Percentiles rank a stretch among this genome's conserved stretches.
Evolutionary conservation across 2,797 vertebrate species (phyloP).

Genomic region (Microhierax caerulescens): DNA sequence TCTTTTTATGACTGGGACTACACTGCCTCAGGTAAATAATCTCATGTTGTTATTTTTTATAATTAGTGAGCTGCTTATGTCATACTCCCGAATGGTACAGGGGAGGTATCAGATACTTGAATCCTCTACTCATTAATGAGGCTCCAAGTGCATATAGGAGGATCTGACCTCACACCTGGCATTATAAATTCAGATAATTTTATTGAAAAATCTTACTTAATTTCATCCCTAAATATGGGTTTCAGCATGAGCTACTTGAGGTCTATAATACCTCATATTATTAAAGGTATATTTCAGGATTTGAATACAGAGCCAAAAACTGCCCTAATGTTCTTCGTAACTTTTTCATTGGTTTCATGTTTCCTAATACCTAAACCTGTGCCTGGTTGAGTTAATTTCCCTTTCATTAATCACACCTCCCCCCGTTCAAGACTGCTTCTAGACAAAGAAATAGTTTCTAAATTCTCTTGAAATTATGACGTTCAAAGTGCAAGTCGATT

Average conservation of each 20-base stretch:
- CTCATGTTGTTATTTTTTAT: neutral
- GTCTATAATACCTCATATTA: neutral
- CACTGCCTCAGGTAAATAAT: conserved; percentile 68
- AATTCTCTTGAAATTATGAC: neutral
- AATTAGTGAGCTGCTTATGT: neutral
- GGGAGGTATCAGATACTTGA: neutral
- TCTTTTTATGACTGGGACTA: conserved; percentile 73
- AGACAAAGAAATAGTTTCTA: neutral
- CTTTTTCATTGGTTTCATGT: neutral
- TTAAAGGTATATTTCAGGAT: neutral
- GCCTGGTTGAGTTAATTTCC: neutral
- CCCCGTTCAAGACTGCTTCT: neutral
- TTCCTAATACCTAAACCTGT: neutral
- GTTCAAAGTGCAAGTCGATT: neutral
- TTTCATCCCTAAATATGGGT: neutral
- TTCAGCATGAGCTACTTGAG: neutral
- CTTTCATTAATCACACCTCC: neutral
- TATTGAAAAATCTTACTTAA: neutral
- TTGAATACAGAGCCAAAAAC: neutral
- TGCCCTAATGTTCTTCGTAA: neutral
- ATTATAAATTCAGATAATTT: neutral
- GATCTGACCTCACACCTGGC: neutral
- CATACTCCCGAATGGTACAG: neutral
- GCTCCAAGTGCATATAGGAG: neutral
- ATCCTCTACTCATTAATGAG: neutral